phyloP scores from a whole-genome alignment of 2,113 vertebrate species.

The Ictalurus furcatus region DNA sequence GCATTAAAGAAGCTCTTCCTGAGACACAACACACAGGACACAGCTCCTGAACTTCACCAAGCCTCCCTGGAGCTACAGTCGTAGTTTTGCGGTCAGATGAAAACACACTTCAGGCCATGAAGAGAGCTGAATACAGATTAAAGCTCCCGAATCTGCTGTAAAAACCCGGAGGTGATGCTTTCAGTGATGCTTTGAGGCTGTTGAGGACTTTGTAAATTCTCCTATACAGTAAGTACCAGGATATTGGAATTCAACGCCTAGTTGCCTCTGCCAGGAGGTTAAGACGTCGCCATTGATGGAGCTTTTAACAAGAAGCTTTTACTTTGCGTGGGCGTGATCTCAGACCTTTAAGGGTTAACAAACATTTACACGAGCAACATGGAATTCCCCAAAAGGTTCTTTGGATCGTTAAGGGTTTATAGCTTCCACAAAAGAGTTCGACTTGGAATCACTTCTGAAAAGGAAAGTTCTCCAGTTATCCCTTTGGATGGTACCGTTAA shows the following conservation, averaged over 20 bases:
- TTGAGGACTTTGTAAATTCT: neutral
- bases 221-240: neutral
- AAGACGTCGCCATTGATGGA: neutral
- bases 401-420: neutral
- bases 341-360: no score
- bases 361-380: no score
- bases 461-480: neutral
- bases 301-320: neutral
- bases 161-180: neutral
- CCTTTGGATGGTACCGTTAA: neutral
- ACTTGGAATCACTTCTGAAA: neutral
- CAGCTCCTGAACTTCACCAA: neutral
- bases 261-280: neutral
- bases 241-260: neutral
- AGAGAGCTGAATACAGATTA: neutral
- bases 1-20: neutral
- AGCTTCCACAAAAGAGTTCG: neutral
- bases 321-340: no score
- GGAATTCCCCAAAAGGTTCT: neutral
- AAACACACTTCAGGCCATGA: neutral
- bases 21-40: neutral
- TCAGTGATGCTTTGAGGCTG: neutral
- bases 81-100: no score
- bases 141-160: neutral
- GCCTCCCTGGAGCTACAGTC: neutral